A percentile compares a stretch with the other conserved stretches of the same genome.
These are phyloP conservation scores for Epinephelus fuscoguttatus DNA, from an alignment of 2,113 vertebrate genomes.

Conservation along the genomic window DNA sequence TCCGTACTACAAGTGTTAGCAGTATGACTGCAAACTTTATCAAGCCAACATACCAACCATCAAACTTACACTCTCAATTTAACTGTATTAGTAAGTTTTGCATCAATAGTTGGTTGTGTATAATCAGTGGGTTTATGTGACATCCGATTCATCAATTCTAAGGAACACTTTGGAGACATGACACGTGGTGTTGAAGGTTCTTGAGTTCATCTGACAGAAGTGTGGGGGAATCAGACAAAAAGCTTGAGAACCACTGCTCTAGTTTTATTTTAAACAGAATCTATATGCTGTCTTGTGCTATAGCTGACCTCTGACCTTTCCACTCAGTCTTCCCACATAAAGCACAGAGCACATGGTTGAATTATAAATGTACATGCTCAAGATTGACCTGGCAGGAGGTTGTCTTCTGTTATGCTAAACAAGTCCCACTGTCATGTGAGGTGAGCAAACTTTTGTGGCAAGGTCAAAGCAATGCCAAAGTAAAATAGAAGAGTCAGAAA, in stretches of 20 bases:
- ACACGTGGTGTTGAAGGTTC: not conserved
- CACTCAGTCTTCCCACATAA: not conserved
- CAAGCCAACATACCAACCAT: too few species aligned
- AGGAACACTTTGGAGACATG: not conserved
- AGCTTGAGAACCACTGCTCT: too few species aligned
- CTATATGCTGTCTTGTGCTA: not conserved
- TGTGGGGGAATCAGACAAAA: not conserved
- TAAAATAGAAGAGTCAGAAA: constrained; percentile 4
- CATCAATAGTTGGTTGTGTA: not conserved
- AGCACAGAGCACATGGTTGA: not conserved
- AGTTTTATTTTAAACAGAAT: not conserved
- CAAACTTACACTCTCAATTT: not conserved
- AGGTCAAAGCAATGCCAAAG: constrained; percentile 30
- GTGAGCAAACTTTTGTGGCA: constrained; percentile 33
- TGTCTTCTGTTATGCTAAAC: not conserved
- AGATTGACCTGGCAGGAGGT: not conserved
- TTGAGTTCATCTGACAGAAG: not conserved
- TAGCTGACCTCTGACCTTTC: not conserved
- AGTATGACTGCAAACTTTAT: not conserved
- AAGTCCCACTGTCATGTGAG: not conserved
- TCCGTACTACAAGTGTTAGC: not conserved
- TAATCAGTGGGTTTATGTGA: not conserved
- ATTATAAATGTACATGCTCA: not conserved
- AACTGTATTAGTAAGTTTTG: not conserved
- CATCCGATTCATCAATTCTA: not conserved